Percentiles rank a stretch among this genome's conserved stretches.
Conservation (phyloP, 2,113 vertebrate species). For the Taxidea taxus region DNA sequence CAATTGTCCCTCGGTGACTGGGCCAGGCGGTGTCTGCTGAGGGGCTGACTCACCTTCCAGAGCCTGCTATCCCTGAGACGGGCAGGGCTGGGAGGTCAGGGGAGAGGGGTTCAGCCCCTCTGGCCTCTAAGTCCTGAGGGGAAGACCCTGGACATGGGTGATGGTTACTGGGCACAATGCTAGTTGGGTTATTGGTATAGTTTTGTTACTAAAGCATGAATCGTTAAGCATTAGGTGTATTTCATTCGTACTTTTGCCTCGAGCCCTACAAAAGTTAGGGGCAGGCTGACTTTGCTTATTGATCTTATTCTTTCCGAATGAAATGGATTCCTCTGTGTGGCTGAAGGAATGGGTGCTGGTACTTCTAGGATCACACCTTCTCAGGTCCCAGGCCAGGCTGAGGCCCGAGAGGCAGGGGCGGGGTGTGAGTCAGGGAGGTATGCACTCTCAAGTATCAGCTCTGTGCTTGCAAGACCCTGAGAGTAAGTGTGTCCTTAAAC, state of each 20-base stretch:
- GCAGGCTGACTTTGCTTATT: too few species aligned
- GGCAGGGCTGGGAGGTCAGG: background rate
- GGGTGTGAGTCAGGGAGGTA: accelerated
- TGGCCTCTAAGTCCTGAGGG: too few species aligned
- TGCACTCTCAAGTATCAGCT: background rate
- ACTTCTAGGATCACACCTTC: background rate
- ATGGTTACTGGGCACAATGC: background rate
- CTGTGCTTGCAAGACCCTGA: background rate
- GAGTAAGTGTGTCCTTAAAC: background rate
- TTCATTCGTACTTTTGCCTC: background rate
- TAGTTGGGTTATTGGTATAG: background rate
- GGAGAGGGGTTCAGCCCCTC: background rate
- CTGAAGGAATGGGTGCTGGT: background rate
- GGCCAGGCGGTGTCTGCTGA: accelerated
- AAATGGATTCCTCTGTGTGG: background rate
- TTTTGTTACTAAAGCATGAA: background rate
- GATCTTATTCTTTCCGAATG: background rate
- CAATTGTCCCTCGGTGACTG: background rate
- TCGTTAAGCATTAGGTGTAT: background rate
- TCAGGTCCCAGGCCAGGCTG: too few species aligned
- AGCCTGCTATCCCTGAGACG: accelerated
- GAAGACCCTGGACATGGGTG: background rate
- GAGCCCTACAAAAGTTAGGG: background rate
- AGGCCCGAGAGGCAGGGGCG: background rate
- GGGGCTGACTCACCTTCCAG: background rate